Percentiles rank a stretch among this genome's conserved stretches.
Evolutionary conservation across 2,113 vertebrate species (phyloP).

Genomic region (Canis aureus): DNA sequence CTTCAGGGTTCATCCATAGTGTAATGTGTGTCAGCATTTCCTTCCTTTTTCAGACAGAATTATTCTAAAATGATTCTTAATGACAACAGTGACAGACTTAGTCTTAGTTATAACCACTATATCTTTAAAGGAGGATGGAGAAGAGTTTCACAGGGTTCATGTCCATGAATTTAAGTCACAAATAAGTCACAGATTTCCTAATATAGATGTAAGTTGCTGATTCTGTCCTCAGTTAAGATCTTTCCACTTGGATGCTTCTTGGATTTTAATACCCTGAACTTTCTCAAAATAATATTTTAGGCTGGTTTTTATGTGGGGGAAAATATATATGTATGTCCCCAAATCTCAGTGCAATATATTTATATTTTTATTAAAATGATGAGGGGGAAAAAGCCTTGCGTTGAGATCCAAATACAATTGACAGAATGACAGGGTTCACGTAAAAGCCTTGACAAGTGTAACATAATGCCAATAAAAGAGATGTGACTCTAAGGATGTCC

Average conservation of each 20-base stretch:
- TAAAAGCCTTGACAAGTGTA: background rate
- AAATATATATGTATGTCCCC: conserved; percentile 59
- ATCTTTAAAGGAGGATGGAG: background rate
- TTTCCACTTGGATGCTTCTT: conserved; percentile 7
- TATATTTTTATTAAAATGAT: conserved; percentile 67
- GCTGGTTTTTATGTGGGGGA: background rate
- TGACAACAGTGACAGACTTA: background rate
- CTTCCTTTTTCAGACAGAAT: background rate
- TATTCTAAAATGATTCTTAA: conserved; percentile 6
- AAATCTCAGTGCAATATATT: conserved; percentile 73
- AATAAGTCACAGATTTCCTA: conserved; percentile 5
- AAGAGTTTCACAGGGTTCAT: background rate
- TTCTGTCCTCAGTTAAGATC: background rate
- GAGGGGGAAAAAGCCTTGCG: conserved; percentile 7
- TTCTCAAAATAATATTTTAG: conserved; percentile 62
- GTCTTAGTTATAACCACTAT: conserved; percentile 1
- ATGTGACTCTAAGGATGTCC: background rate
- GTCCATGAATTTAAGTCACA: conserved; percentile 18
- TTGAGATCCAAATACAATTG: conserved; percentile 12
- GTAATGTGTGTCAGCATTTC: background rate
- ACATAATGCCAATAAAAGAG: background rate
- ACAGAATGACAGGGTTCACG: conserved; percentile 17
- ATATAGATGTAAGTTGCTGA: background rate
- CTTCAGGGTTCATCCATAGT: background rate
- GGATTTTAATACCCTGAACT: conserved; percentile 65